Evolutionary conservation across 30 jellyfish, hydroid and myxozoan species (phyloP).

Genomic region (Catostylus mosaicus): DNA sequence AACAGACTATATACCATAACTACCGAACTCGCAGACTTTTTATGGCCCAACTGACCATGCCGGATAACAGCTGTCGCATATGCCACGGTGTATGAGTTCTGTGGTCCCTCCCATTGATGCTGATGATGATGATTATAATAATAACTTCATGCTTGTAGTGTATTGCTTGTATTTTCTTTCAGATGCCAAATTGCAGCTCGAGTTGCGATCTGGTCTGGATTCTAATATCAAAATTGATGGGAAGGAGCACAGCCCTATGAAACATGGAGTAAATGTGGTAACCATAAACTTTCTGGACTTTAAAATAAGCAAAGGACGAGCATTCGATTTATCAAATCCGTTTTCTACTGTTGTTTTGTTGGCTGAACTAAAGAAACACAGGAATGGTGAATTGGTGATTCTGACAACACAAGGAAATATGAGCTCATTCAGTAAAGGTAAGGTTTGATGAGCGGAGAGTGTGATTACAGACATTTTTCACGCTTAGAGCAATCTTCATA

Average conservation of each 20-base stretch:
- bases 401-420: constrained; percentile 77
- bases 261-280: constrained; percentile 74
- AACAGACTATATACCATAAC: no score
- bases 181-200: constrained; percentile 57
- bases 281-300: constrained; percentile 50
- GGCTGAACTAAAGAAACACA: constrained; percentile 48
- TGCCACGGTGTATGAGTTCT: no score
- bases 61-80: no score
- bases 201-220: constrained; percentile 65
- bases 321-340: constrained; percentile 37
- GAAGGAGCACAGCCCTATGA: constrained; percentile 77
- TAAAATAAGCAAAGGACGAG: constrained; percentile 68
- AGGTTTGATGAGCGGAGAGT: not conserved
- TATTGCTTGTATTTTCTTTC: no score
- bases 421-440: constrained; percentile 56
- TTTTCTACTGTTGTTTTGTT: constrained; percentile 22
- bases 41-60: no score
- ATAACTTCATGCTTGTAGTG: no score
- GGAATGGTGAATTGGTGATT: constrained; percentile 55
- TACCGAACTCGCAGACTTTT: no score
- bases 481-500: no score
- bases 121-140: no score
- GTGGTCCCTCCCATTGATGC: no score
- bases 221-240: constrained; percentile 71
- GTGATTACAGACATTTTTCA: no score